These are phyloP conservation scores for Sphinx pinastri DNA, from an alignment of 2,888 invertebrate species.

Conservation along the genomic window DNA sequence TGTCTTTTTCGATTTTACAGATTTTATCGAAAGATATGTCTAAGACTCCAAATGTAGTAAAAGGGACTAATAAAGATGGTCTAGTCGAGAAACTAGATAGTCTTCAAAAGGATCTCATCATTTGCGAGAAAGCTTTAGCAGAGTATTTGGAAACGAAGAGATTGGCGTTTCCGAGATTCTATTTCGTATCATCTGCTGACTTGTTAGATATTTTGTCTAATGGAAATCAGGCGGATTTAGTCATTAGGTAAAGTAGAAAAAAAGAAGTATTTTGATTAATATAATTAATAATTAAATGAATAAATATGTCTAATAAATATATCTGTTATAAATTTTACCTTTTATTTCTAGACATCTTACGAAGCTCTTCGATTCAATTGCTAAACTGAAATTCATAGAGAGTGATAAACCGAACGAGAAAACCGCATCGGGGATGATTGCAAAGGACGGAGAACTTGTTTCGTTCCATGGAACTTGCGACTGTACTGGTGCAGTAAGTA, in stretches of 20 bases:
- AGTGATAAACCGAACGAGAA: constrained; percentile 83
- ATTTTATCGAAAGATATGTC: constrained; percentile 90
- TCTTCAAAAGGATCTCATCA: constrained; percentile 92
- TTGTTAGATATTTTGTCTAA: constrained; percentile 97
- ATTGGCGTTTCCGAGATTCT: constrained; percentile 97
- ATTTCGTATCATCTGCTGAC: constrained; percentile 98
- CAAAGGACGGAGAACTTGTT: constrained; percentile 97
- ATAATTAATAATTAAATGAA: constrained; percentile 6
- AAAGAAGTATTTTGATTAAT: not conserved
- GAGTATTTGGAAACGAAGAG: constrained; percentile 98
- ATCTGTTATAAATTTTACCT: not conserved
- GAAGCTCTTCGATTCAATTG: constrained; percentile 97
- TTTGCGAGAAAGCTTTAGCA: constrained; percentile 98
- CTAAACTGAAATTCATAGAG: constrained; percentile 90
- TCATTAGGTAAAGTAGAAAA: constrained; percentile 79
- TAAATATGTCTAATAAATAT: too few species aligned
- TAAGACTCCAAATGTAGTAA: constrained; percentile 93
- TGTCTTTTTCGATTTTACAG: constrained; percentile 57
- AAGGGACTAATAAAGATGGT: constrained; percentile 94
- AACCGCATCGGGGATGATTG: constrained; percentile 92
- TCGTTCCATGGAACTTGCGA: constrained; percentile 90
- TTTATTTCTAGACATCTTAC: constrained; percentile 90
- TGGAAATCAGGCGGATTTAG: constrained; percentile 95
- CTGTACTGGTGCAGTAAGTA: constrained; percentile 92
- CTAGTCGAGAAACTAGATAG: constrained; percentile 91